Evolutionary conservation across 2,888 invertebrate species (phyloP).

Genomic region (Copidosoma aretas): DNA sequence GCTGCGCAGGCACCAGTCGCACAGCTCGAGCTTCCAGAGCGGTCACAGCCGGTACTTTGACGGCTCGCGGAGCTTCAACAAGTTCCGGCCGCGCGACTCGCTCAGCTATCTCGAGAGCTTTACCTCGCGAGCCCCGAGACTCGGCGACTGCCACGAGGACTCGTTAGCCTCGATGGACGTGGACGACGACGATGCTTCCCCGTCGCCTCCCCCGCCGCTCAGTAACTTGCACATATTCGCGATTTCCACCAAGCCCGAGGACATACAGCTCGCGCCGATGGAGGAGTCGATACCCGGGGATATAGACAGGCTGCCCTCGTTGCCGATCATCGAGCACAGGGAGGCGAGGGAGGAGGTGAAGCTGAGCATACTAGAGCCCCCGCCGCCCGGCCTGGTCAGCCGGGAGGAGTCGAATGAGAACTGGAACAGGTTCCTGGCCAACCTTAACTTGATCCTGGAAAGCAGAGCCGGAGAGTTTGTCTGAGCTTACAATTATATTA

Average conservation of each 20-base stretch:
- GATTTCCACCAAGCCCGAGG: constrained; percentile 56
- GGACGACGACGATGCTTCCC: constrained; percentile 25
- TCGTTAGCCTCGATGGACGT: constrained; percentile 32
- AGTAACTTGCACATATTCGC: constrained; percentile 59
- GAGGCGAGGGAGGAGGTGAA: constrained; percentile 46
- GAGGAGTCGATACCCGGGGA: constrained; percentile 48
- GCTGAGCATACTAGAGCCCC: constrained; percentile 59
- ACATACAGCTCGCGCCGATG: constrained; percentile 50
- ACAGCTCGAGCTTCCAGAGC: constrained; percentile 51
- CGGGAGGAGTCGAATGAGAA: constrained; percentile 62
- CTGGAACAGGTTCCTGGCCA: constrained; percentile 64
- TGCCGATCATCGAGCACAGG: constrained; percentile 50
- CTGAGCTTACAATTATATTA: constrained; percentile 52
- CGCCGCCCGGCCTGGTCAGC: constrained; percentile 58
- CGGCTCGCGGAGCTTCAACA: constrained; percentile 47
- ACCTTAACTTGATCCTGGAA: constrained; percentile 64
- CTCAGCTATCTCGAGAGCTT: not conserved
- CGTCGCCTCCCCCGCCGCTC: constrained; percentile 52
- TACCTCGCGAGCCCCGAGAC: constrained; percentile 34
- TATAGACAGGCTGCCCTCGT: constrained; percentile 53
- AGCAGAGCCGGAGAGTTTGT: constrained; percentile 64
- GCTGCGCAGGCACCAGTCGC: constrained; percentile 43
- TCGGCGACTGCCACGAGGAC: constrained; percentile 45
- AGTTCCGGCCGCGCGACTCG: constrained; percentile 12
- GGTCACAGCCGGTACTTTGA: not conserved